phyloP scores from a whole-genome alignment of 1,140 invertebrate species.

The Phocides pigmalion region DNA sequence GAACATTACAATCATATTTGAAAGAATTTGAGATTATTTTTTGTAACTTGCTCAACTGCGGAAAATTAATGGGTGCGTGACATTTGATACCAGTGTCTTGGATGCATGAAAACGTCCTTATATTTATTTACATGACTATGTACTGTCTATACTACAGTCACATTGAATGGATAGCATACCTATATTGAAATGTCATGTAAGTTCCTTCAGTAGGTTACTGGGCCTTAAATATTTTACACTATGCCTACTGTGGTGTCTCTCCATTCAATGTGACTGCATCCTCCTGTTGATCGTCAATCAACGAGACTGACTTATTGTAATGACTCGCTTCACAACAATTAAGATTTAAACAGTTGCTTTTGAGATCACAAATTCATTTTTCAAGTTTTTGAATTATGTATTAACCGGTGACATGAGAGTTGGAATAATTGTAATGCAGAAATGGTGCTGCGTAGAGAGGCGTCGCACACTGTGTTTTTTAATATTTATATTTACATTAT shows the following conservation, averaged over 20 bases:
- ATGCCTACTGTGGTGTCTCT: not conserved
- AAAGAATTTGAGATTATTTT: no score
- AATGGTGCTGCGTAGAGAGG: slow-evolving; percentile 48
- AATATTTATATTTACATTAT: slow-evolving; percentile 76
- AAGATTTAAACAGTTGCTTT: slow-evolving; percentile 28
- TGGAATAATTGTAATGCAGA: slow-evolving; percentile 17
- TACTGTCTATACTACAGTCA: not conserved
- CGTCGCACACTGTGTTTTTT: slow-evolving; percentile 51
- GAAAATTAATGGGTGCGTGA: not conserved
- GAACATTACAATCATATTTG: not conserved
- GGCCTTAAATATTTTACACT: not conserved
- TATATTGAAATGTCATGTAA: not conserved
- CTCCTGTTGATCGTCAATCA: slow-evolving; percentile 12
- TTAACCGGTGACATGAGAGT: slow-evolving; percentile 15
- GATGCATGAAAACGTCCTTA: not conserved
- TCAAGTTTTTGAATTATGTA: slow-evolving; percentile 7
- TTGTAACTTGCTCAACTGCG: not conserved
- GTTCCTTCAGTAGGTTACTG: not conserved
- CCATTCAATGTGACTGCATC: slow-evolving; percentile 6
- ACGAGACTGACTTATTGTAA: slow-evolving; percentile 32
- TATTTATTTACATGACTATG: slow-evolving; percentile 11
- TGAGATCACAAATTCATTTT: slow-evolving; percentile 32
- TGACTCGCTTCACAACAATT: slow-evolving; percentile 28
- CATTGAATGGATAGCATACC: not conserved
- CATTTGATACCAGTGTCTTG: not conserved